Base-by-base conservation (phyloP, 2,888 invertebrate genomes). In the Epiblema foenella region DNA sequence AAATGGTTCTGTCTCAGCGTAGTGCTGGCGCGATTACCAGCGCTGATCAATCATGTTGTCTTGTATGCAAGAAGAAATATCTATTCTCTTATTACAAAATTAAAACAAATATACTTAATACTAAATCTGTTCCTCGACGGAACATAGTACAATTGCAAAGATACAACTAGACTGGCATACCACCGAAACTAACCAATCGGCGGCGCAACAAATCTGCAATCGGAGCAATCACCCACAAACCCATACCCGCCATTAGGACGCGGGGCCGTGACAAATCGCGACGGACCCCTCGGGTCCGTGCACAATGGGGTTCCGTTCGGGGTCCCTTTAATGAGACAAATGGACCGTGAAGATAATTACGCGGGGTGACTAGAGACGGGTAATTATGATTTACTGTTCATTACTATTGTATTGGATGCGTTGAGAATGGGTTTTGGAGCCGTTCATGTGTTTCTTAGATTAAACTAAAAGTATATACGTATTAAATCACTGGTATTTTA, bases 321-420 rank as follows among this genome's bases (percentile, higher is more conserved):
- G 70, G 70, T 37, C 29, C 54, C 60, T 49, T 62, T 66, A 66
- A 71, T 70, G 69, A 71, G 71, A 76, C 76, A 79, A 79, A 81
- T 81, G 81, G 78, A 65, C 76, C 81, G 80, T 77, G 75, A 80
- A 78, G 80, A 81, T 81, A 81, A 81, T 81, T 79, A 77, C 76
- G 49, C 54, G 29, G 67, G 71, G 68, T 57, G 71, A 60, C 62
- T 68, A 33, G 56, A 66, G 42, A 70, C 49, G 58, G 66, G 60
- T 71, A 62, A 71, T 66, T 71, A 67, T 71, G 71, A 71, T 71
- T 71, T 67, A 66, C 29, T 56, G 68, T 62, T 56, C 68, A 65
- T 65, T 65, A 52, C 63, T 52, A 20, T 18, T 63, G 63, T 63
- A 65, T 69, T 63, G 54, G 54, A 62, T 17, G 52, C 12, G 49